phyloP scores from a whole-genome alignment of 1,140 invertebrate genomes.

The Drosophila triauraria region DNA sequence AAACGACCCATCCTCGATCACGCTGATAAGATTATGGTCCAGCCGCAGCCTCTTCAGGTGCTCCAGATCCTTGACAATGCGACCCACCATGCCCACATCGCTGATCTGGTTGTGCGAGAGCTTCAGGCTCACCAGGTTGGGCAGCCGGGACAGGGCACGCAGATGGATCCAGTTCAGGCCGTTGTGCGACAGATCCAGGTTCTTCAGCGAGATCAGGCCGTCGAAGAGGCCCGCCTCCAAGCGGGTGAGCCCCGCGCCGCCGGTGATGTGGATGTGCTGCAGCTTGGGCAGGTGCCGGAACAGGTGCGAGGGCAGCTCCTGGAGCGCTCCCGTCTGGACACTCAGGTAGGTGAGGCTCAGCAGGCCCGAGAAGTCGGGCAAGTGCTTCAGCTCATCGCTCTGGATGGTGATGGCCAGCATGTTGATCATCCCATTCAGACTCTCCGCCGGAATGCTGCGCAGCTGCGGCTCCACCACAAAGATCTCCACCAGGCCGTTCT shows the following conservation, averaged over 20 bases:
- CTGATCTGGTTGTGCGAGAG: conserved; percentile 90
- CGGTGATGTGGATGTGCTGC: conserved; percentile 91
- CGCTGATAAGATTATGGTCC: conserved; percentile 90
- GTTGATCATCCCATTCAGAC: conserved; percentile 90
- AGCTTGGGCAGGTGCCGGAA: conserved; percentile 90
- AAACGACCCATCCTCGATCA: conserved; percentile 91
- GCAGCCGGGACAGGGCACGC: conserved; percentile 89
- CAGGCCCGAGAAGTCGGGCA: conserved; percentile 89
- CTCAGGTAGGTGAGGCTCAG: conserved; percentile 88
- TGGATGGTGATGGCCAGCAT: conserved; percentile 93
- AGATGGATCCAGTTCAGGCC: conserved; percentile 92
- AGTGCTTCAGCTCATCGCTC: conserved; percentile 89
- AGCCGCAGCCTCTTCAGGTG: conserved; percentile 89
- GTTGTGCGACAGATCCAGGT: conserved; percentile 92
- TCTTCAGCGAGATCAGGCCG: conserved; percentile 89
- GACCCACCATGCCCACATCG: conserved; percentile 92
- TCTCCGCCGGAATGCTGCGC: conserved; percentile 91
- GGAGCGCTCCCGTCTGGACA: conserved; percentile 89
- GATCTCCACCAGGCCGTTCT: conserved; percentile 91
- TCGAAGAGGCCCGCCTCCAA: conserved; percentile 91
- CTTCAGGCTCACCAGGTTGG: conserved; percentile 89
- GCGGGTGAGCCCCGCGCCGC: conserved; percentile 88
- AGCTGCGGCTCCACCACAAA: conserved; percentile 94
- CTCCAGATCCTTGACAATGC: conserved; percentile 90
- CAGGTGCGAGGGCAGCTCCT: conserved; percentile 89